Percentiles rank a stretch among this genome's conserved stretches.
These are phyloP conservation scores for Ferdinandea cuprea DNA, from an alignment of 2,888 invertebrate species.

Conservation along the genomic window DNA sequence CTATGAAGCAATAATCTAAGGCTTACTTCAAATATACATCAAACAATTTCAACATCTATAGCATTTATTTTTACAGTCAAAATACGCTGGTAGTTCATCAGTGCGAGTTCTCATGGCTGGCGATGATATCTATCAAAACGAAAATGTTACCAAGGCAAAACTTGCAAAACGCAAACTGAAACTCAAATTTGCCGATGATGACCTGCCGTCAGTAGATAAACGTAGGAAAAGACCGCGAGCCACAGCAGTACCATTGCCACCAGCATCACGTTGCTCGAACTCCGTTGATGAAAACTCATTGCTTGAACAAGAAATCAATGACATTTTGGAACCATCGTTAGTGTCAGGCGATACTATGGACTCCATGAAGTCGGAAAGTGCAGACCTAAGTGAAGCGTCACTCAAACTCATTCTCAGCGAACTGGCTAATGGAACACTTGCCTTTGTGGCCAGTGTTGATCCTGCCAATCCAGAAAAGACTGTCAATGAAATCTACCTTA, in stretches of 20 bases:
- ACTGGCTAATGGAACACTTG: slow-evolving; percentile 80
- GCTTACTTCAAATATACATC: too few species aligned
- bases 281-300: slow-evolving; percentile 25
- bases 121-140: slow-evolving; percentile 80
- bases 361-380: slow-evolving; percentile 42
- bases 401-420: slow-evolving; percentile 80
- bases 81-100: slow-evolving; percentile 75
- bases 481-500: slow-evolving; percentile 81
- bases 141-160: slow-evolving; percentile 77
- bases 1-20: too few species aligned
- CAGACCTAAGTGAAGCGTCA: slow-evolving; percentile 77
- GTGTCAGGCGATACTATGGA: slow-evolving; percentile 36
- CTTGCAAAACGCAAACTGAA: slow-evolving; percentile 75
- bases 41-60: too few species aligned
- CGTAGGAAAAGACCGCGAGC: slow-evolving; percentile 36
- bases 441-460: slow-evolving; percentile 81
- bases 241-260: background rate
- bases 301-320: slow-evolving; percentile 32
- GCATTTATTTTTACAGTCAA: slow-evolving; percentile 46
- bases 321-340: slow-evolving; percentile 30
- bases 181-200: slow-evolving; percentile 6
- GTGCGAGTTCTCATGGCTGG: slow-evolving; percentile 77
- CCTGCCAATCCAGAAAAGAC: slow-evolving; percentile 78
- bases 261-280: background rate
- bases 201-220: slow-evolving; percentile 43